Evolutionary conservation across 2,113 vertebrate genomes (phyloP), one percentile per base, ranked within the genome.

Genomic region (Carollia perspicillata): DNA sequence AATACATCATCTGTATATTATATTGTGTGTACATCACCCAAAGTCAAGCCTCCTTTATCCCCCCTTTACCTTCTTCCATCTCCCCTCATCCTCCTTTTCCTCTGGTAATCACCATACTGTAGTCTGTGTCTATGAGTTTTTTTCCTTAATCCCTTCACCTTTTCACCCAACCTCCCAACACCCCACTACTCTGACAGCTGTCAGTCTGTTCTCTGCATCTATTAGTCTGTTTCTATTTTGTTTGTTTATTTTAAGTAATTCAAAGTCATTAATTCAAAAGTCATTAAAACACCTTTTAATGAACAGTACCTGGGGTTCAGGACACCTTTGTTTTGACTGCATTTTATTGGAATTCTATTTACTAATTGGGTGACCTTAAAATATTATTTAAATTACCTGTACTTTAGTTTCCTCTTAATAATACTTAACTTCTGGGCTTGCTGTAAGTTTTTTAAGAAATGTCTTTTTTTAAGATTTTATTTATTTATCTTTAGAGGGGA

Each of bases 181-280:
- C 60, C 12, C 58, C 28, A 63, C 60, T 28, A 30, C 28, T 63
- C 60, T 63, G 26, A 63, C 60, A 63, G 28, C 60, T 63, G 60
- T 63, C 60, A 63, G 28, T 63, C 60, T 63, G 60, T 63, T 63
- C 4, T 12, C 28, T 63, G 28, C 60, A 63, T 30, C 28, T 63
- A 63, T 66, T 63, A 30, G 60, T 14, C 60, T 66, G 33, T 66
- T 66, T 17, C 16, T n/a, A 66, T 66, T 66, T 65, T 65, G 58
- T 60, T 65, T 66, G 63, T n/a, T n/a, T n/a, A n/a, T 84, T 84
- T 79, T 35, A 83, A 84, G 42, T 87, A 95, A 90, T 72, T 71
- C 44, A 72, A 58, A 71, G 30, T 68, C 60, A n/a, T 66, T 72
- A 84, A 51, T 40, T 58, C 20, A 58, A 23, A 58, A 58, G 55